Percentiles rank a stretch among this genome's conserved stretches.
Conservation (phyloP, 2,888 invertebrate species). For the Orthonevra nobilis region DNA sequence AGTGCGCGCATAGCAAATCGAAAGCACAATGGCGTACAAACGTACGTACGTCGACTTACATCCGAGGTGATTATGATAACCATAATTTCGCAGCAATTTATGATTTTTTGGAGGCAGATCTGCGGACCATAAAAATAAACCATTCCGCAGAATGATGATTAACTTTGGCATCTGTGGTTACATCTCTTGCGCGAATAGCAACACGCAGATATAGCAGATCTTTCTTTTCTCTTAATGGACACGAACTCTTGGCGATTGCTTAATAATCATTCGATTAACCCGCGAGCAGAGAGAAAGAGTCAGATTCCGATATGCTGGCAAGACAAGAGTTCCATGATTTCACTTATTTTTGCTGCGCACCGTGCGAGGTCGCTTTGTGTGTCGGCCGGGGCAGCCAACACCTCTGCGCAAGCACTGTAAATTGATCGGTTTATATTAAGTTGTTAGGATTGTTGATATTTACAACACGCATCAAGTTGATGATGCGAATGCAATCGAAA, state of each 20-base stretch:
- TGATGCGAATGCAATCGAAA: conserved; percentile 22
- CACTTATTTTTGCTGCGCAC: conserved; percentile 37
- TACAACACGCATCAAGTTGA: conserved; percentile 28
- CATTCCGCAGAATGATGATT: conserved; percentile 67
- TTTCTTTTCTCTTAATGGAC: conserved; percentile 68
- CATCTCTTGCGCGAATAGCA: too few relatives aligned
- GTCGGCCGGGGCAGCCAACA: conserved; percentile 44
- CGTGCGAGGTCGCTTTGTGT: neutral
- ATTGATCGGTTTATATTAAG: conserved; percentile 67
- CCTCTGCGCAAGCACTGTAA: conserved; percentile 64
- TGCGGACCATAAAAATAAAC: conserved; percentile 68
- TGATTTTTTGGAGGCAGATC: conserved; percentile 70
- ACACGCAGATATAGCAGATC: too few relatives aligned
- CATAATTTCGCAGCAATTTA: conserved; percentile 69
- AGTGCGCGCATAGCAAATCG: conserved; percentile 13
- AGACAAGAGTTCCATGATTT: conserved; percentile 40
- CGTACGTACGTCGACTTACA: conserved; percentile 38
- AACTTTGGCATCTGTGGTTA: conserved; percentile 59
- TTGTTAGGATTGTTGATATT: conserved; percentile 66
- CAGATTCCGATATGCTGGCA: neutral
- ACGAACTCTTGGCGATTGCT: conserved; percentile 53
- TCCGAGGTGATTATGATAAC: conserved; percentile 68
- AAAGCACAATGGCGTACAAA: conserved; percentile 32
- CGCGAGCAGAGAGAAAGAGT: conserved; percentile 37
- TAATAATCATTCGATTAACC: conserved; percentile 70